Base-by-base conservation (phyloP, 2,797 vertebrate species). In the Acestrorhynchus altus region DNA sequence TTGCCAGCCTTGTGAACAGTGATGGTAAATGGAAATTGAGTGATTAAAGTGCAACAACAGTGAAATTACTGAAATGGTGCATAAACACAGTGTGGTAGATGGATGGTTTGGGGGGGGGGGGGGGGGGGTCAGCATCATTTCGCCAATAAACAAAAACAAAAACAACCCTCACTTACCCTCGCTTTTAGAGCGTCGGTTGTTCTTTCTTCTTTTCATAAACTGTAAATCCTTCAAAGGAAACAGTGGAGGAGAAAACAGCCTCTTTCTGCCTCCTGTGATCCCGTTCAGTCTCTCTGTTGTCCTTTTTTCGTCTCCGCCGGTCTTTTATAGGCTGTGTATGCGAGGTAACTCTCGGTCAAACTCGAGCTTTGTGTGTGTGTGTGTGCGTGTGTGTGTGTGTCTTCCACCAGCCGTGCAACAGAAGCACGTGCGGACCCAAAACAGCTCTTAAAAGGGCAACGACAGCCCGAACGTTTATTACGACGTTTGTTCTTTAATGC, bases 281-380 rank as follows among this genome's bases (percentile, higher is more conserved):
- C 75, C 59, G 78, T 74, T 61, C 35, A 61, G 51, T 18, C 83
- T 20, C 76, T 81, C 77, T 12, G 2, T 35, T 6, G 2, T 6
- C 49, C 4, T 63, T 83, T 86, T 87, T 74, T 82, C 76, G 60
- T 78, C 81, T 88, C 88, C 86, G 65, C 72, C 78, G 78, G 81
- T 87, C 81, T 92, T 94, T 92, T 94, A 95, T 94, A 94, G 74
- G n/a, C n/a, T n/a, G n/a, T n/a, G n/a, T n/a, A n/a, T n/a, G 88
- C 15, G 87, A 91, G 94, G 94, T 94, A 91, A 94, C 93, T 93
- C 79, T 70, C 94, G 94, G 94, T 93, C 94, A 94, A 44, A 81
- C 22, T 8, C 54, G 35, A 44, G 16, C 22, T 60, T 26, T 52
- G 52, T 65, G 64, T 77, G 83, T 61, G 26, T 39, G 0, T 79